phyloP scores from a whole-genome alignment of 2,113 vertebrate species.

The Rhynchomys soricoides region DNA sequence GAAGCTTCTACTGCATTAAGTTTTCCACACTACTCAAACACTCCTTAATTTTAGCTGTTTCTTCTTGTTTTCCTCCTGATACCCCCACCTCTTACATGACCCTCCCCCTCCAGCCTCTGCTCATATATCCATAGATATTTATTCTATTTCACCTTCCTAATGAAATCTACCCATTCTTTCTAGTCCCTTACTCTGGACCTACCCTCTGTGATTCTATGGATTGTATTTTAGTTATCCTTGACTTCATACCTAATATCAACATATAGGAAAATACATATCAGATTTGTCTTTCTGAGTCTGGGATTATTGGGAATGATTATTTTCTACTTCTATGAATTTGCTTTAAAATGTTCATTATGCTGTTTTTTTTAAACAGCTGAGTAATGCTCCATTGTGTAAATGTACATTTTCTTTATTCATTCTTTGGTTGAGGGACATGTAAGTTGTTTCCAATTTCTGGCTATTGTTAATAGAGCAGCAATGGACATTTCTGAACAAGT shows the following conservation, averaged over 20 bases:
- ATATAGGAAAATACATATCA: not conserved
- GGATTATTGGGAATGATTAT: not conserved
- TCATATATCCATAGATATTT: not conserved
- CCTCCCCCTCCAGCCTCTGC: not conserved
- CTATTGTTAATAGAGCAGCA: not conserved
- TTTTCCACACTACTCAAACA: not conserved
- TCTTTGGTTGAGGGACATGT: not conserved
- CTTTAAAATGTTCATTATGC: not conserved
- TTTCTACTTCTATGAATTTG: too few relatives aligned
- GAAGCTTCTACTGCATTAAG: not conserved
- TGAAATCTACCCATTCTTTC: not conserved
- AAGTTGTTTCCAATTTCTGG: too few relatives aligned
- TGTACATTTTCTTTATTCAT: not conserved
- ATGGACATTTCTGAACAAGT: not conserved
- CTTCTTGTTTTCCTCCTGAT: not conserved
- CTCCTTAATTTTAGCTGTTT: not conserved
- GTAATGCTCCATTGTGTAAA: not conserved
- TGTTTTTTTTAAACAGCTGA: not conserved
- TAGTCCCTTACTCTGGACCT: not conserved
- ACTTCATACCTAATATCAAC: not conserved
- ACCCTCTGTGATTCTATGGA: not conserved
- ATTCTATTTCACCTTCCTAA: not conserved
- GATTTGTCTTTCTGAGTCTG: not conserved
- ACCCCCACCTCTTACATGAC: not conserved
- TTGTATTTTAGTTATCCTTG: not conserved